These are phyloP conservation scores for Amphipoea lucens DNA, from an alignment of 2,888 invertebrate genomes.

Conservation along the genomic window DNA sequence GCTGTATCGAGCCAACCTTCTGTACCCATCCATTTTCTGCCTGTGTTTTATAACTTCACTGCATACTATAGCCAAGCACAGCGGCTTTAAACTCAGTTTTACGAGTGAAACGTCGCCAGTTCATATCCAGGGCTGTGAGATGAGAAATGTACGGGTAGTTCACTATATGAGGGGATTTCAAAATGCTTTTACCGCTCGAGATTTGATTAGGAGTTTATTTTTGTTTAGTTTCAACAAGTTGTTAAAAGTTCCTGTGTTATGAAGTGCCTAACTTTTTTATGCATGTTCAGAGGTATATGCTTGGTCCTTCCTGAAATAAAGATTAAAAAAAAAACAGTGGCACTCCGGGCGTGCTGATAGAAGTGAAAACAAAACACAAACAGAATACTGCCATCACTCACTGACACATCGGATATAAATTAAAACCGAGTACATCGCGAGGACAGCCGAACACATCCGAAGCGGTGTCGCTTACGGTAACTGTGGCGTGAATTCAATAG, in stretches of 20 bases:
- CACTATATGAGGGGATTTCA: slow-evolving; percentile 28
- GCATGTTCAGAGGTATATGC: neutral
- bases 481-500: too few species aligned
- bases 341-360: too few species aligned
- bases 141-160: slow-evolving; percentile 30
- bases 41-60: slow-evolving; percentile 62
- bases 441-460: too few species aligned
- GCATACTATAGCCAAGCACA: slow-evolving; percentile 34
- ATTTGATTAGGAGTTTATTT: slow-evolving; percentile 28
- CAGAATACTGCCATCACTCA: too few species aligned
- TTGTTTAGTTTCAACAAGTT: slow-evolving; percentile 49
- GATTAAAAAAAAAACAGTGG: neutral
- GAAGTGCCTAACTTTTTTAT: neutral
- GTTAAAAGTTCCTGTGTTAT: neutral
- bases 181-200: slow-evolving; percentile 25
- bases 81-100: slow-evolving; percentile 56
- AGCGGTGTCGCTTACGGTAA: too few species aligned
- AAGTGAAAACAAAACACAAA: too few species aligned
- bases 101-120: slow-evolving; percentile 59
- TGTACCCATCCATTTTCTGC: slow-evolving; percentile 31
- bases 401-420: too few species aligned
- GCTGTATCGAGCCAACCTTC: neutral
- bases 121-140: slow-evolving; percentile 47
- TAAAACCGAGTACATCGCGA: too few species aligned
- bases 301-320: neutral